phyloP scores from a whole-genome alignment of 64 coral and sea anemone genomes.

The Anthopleura sola region DNA sequence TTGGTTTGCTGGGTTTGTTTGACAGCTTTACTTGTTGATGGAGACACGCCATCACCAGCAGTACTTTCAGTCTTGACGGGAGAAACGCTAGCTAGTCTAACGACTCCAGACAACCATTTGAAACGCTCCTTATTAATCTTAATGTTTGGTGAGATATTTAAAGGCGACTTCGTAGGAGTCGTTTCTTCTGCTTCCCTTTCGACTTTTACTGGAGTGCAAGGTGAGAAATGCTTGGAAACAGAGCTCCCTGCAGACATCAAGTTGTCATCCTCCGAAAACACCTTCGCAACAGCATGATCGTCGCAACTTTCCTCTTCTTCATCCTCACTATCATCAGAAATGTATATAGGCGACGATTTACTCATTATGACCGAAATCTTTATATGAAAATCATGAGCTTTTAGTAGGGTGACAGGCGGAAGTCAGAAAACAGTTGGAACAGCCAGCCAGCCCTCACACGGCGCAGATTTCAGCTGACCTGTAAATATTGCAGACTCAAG shows the following conservation, averaged over 20 bases:
- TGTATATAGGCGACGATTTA: constrained; percentile 3
- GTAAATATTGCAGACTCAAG: background rate
- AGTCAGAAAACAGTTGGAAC: background rate
- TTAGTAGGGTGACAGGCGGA: background rate
- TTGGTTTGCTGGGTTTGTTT: background rate
- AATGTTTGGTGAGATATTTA: background rate
- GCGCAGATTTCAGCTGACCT: background rate
- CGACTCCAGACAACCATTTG: background rate
- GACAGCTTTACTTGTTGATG: background rate
- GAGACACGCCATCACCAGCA: background rate
- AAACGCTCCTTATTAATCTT: background rate
- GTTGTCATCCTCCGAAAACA: background rate
- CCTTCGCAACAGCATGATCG: background rate
- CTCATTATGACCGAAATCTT: background rate
- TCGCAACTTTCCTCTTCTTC: background rate
- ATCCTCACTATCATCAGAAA: background rate
- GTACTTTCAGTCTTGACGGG: background rate
- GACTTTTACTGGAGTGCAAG: background rate
- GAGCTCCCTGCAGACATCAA: background rate
- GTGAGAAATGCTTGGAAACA: background rate
- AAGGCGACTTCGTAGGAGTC: background rate
- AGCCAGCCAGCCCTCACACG: background rate
- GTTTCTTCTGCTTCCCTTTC: background rate
- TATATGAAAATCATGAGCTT: background rate
- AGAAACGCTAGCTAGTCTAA: background rate